Evolutionary conservation across 2,113 vertebrate species (phyloP), one percentile per base, ranked within the genome.

Genomic region (Falco punctatus): DNA sequence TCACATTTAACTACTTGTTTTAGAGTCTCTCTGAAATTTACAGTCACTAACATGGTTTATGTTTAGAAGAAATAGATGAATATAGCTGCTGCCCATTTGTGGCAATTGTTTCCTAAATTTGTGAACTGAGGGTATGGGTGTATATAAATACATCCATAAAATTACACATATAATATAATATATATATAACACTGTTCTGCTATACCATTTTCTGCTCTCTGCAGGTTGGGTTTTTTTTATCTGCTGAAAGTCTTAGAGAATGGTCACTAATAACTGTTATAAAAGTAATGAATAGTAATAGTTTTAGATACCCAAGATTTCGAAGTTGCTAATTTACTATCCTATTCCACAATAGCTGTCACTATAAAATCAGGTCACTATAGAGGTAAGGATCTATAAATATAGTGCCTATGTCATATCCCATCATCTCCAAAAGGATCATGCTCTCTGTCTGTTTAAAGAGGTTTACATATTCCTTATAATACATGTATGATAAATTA

Each of bases 401-500:
- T 98, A 98, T 64, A 71, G 96, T 97, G 97, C 97, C 96, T 98
- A 93, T 98, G 99, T 98, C 98, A 98, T 98, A 98, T 98, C 98
- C 98, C 96, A 94, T 96, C 97, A 97, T 97, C 97, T 98, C 96
- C 97, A 98, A 97, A 98, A 98, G 97, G 98, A 99, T 98, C 98
- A 98, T 17, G 98, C 97, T 97, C 98, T 95, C 98, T 98, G 93
- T 97, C 98, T 98, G 98, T 98, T 97, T 97, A 92, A 95, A 98
- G 98, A 96, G 95, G 97, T 98, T 97, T 98, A 98, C 98, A 98
- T 98, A 97, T 98, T 98, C 98, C 96, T 97, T 97, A 98, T 98
- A 98, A 98, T 98, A 98, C 95, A 66, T 89, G 87, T 98, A 98
- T 99, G 98, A 99, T 98, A 98, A 98, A 99, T 99, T 98, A 98